phyloP scores from a whole-genome alignment of 1,140 invertebrate species.

The Vanessa tameamea region DNA sequence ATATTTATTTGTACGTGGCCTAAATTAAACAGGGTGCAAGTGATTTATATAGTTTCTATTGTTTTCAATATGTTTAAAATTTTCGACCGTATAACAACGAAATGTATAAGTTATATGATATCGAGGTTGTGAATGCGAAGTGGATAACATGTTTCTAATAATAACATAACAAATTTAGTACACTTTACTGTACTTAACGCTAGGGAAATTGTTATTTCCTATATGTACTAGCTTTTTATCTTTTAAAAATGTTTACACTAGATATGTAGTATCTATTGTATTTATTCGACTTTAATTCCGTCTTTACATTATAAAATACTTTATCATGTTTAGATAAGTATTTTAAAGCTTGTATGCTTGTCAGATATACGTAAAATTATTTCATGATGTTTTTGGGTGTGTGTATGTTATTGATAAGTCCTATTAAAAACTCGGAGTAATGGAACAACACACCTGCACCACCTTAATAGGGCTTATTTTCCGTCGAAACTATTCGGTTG shows the following conservation, averaged over 20 bases:
- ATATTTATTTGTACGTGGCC: conserved; percentile 41
- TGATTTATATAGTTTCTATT: conserved; percentile 41
- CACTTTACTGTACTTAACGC: conserved; percentile 52
- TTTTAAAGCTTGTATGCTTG: background rate
- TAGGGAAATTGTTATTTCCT: conserved; percentile 49
- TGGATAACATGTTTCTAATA: conserved; percentile 11
- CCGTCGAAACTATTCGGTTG: too few species aligned
- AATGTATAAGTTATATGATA: conserved; percentile 32
- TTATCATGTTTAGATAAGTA: background rate
- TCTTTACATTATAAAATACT: conserved; percentile 14
- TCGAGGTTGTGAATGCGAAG: conserved; percentile 28
- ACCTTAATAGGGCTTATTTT: too few species aligned
- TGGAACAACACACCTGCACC: background rate
- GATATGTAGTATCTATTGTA: background rate
- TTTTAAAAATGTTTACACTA: conserved; percentile 7
- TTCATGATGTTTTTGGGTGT: background rate
- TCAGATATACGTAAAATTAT: background rate
- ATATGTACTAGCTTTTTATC: conserved; percentile 4
- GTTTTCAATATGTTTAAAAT: conserved; percentile 26
- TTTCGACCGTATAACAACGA: conserved; percentile 44
- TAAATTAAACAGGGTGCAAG: conserved; percentile 54
- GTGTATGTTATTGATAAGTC: background rate
- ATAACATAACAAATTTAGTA: conserved; percentile 31
- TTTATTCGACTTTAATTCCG: conserved; percentile 13
- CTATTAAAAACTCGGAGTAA: conserved; percentile 3